These are phyloP conservation scores for Sycophila texana DNA, from an alignment of 2,888 invertebrate genomes.

Conservation along the genomic window DNA sequence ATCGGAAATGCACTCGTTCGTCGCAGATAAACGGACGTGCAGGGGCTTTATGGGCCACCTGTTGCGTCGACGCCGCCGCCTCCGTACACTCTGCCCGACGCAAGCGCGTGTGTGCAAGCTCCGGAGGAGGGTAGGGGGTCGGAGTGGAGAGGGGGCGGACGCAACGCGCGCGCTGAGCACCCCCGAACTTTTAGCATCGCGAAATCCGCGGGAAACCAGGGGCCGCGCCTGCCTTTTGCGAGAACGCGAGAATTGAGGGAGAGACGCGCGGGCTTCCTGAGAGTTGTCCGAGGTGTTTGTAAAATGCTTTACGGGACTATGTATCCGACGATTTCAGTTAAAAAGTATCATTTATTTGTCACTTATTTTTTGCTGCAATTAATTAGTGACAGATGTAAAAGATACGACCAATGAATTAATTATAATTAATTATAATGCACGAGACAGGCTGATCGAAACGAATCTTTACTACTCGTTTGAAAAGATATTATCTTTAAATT, in stretches of 20 bases:
- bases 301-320: not conserved
- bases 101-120: not conserved
- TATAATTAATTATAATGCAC: too few relatives aligned
- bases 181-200: conserved; percentile 53
- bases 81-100: not conserved
- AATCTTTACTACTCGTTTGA: too few relatives aligned
- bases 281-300: not conserved
- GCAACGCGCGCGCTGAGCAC: not conserved
- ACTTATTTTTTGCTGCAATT: too few relatives aligned
- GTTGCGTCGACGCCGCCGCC: conserved; percentile 65
- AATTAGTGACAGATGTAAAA: too few relatives aligned
- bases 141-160: not conserved
- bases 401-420: too few relatives aligned
- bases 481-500: too few relatives aligned
- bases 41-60: conserved; percentile 75
- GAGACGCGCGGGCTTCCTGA: not conserved
- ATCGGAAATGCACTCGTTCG: conserved; percentile 75
- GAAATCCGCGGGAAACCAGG: conserved; percentile 35
- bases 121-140: too few relatives aligned
- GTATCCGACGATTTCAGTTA: too few relatives aligned
- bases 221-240: conserved; percentile 11
- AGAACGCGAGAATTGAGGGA: conserved; percentile 29
- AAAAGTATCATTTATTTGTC: too few relatives aligned
- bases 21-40: conserved; percentile 76
- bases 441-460: too few relatives aligned